Conservation (phyloP, 2,797 vertebrate species). For the Emys orbicularis region DNA sequence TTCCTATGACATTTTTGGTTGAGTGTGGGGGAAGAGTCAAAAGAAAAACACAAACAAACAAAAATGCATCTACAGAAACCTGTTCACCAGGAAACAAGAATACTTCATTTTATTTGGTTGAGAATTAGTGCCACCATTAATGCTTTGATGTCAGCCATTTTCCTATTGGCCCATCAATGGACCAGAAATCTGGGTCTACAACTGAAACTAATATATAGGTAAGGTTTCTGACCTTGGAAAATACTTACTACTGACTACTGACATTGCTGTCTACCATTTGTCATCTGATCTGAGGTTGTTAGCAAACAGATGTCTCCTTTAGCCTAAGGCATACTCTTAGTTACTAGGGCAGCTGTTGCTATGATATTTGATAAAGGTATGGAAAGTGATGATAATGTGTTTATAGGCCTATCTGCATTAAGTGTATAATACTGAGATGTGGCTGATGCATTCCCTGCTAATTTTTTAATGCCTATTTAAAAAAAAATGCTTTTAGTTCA, state of each 20-base stretch:
- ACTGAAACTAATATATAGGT: constrained; percentile 67
- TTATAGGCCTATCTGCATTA: constrained; percentile 31
- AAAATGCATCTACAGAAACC: neutral
- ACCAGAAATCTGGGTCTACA: constrained; percentile 57
- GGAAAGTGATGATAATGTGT: neutral
- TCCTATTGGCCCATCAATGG: constrained; percentile 65
- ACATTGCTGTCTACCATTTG: constrained; percentile 69
- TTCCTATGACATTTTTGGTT: neutral
- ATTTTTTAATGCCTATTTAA: constrained; percentile 19
- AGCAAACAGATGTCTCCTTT: constrained; percentile 83
- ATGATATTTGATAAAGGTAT: constrained; percentile 70
- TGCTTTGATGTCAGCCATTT: constrained; percentile 78
- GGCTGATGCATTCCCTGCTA: neutral
- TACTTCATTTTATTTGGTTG: constrained; percentile 71
- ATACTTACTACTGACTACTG: constrained; percentile 32
- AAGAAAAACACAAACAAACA: neutral
- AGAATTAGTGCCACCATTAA: constrained; percentile 71
- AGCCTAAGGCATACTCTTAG: constrained; percentile 30
- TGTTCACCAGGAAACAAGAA: constrained; percentile 7
- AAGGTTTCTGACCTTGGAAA: constrained; percentile 73
- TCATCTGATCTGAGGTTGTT: constrained; percentile 81
- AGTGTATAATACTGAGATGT: neutral
- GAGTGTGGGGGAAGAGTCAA: constrained; percentile 4
- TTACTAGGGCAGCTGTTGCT: constrained; percentile 78
- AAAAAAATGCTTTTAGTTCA: constrained; percentile 38